Percentiles rank a stretch among this genome's conserved stretches.
phyloP scores from a whole-genome alignment of 2,797 vertebrate species.

The Sphenopsis melanotis region DNA sequence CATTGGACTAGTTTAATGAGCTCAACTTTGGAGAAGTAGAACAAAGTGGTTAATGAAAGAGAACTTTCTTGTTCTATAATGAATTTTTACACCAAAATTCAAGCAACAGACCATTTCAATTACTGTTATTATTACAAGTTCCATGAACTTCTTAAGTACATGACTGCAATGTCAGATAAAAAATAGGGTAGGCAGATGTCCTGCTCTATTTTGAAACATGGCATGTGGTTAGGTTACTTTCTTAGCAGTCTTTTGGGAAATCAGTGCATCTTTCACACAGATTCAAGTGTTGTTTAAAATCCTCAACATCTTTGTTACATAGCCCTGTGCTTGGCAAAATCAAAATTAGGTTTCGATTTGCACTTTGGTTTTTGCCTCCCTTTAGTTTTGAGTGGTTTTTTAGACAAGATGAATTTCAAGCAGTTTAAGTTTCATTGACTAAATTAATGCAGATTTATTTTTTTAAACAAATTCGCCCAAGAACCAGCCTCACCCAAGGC shows the following conservation, averaged over 20 bases:
- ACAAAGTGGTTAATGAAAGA: neutral
- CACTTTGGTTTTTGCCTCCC: neutral
- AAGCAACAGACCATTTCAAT: neutral
- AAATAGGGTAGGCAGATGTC: neutral
- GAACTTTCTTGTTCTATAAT: neutral
- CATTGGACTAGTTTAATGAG: neutral
- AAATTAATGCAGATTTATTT: neutral
- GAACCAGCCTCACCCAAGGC: neutral
- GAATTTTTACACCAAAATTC: neutral
- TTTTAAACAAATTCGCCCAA: neutral
- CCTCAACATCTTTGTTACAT: neutral
- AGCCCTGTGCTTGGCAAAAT: neutral
- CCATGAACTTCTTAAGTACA: neutral
- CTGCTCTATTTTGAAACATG: neutral
- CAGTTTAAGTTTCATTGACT: neutral
- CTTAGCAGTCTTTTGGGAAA: neutral
- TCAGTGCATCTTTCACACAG: neutral
- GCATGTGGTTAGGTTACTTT: neutral
- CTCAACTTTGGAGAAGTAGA: neutral
- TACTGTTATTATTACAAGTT: neutral
- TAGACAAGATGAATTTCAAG: neutral
- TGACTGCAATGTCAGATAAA: neutral
- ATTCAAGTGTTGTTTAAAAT: neutral
- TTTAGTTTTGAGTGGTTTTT: neutral
- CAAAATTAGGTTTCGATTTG: neutral